Percentiles rank a stretch among this genome's conserved stretches.
Conservation (phyloP, 2,113 vertebrate genomes). For the Ceyx melanurus region DNA sequence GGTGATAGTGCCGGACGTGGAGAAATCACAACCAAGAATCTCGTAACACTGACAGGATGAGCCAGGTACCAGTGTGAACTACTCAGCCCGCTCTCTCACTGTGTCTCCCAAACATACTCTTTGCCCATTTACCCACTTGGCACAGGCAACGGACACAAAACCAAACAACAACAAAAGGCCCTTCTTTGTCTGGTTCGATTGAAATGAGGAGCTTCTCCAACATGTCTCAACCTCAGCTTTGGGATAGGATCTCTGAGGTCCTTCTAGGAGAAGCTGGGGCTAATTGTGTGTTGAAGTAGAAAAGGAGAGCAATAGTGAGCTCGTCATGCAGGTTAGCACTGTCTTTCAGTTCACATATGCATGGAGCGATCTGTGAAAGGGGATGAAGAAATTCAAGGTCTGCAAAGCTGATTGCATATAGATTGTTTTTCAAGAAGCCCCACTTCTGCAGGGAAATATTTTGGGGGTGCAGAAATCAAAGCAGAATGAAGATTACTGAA, state of each 20-base stretch:
- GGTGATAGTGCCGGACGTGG: accelerated
- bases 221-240: accelerated
- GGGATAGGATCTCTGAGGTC: neutral
- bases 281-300: neutral
- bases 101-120: accelerated
- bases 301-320: neutral
- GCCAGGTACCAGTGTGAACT: accelerated
- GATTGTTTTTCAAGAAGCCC: neutral
- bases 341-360: neutral
- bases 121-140: accelerated
- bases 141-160: neutral
- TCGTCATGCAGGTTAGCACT: neutral
- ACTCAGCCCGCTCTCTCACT: accelerated
- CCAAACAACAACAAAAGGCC: accelerated
- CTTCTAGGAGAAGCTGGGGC: neutral
- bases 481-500: neutral
- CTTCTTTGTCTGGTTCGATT: accelerated
- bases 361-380: neutral
- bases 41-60: accelerated
- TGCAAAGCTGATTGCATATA: neutral
- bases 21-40: neutral
- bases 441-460: neutral
- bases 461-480: neutral
- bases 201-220: neutral
- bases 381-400: neutral